phyloP scores from a whole-genome alignment of 2,797 vertebrate genomes.

The Microhierax caerulescens region DNA sequence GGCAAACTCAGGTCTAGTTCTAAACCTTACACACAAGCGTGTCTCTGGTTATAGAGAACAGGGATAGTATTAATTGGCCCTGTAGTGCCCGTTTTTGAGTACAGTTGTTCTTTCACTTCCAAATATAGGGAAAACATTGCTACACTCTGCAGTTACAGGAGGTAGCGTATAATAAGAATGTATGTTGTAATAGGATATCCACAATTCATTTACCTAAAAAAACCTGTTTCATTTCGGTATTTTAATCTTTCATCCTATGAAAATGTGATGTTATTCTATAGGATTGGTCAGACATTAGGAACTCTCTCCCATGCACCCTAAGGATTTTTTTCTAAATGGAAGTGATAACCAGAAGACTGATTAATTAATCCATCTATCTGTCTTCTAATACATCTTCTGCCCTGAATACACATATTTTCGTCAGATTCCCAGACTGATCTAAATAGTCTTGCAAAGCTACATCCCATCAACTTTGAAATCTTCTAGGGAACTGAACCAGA shows the following conservation, averaged over 20 bases:
- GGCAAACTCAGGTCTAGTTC: neutral
- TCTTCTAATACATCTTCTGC: neutral
- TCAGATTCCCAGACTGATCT: neutral
- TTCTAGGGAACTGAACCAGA: neutral
- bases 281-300: neutral
- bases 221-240: accelerated
- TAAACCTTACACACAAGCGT: neutral
- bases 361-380: neutral
- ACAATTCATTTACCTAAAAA: neutral
- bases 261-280: neutral
- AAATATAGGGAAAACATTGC: neutral
- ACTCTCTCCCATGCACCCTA: neutral
- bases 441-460: neutral
- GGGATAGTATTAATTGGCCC: neutral
- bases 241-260: neutral
- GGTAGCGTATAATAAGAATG: neutral
- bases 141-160: neutral
- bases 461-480: neutral
- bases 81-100: neutral
- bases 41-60: neutral
- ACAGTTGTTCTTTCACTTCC: neutral
- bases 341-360: neutral
- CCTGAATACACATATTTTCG: neutral
- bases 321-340: neutral
- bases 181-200: neutral